Evolutionary conservation across 2,888 invertebrate species (phyloP), one percentile per base, ranked within the genome.

Genomic region (Melinaea marsaeus): DNA sequence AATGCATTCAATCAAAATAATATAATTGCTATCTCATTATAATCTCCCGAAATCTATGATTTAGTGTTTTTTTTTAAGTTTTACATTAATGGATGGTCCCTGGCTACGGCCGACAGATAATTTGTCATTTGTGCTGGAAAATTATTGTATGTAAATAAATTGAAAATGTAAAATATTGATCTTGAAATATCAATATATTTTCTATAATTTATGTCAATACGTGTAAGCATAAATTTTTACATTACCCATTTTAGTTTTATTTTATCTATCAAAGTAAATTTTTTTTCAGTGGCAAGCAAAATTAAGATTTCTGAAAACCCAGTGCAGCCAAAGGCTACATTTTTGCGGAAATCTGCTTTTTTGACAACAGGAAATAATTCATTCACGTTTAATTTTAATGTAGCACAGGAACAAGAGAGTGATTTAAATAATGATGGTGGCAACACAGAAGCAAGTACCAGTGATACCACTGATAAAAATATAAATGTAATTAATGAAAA

Each of bases 311-410:
- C 90, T 58, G 80, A 90, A 42, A 84, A 76, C 60, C 81, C 90
- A 13, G 88, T 87, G 63, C 85, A 86, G 72, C 91, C 73, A 58
- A 95, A 94, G 78, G 95, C 94, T 6, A 88, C 92, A 70, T 95
- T 94, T 85, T 77, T 95, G 13, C 93, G 93, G 75, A 95, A 94
- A 84, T 93, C 94, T 2, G 87, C 89, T 37, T 88, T 92, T 72
- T 73, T 86, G 57, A 84, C 86, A 7, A 90, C 91, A 0, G 92
- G 91, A 4, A 83, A 90, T 69, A 90, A 82, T 65, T 84, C 88
- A 57, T 94, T 94, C 78, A 89, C 88, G 75, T 94, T 94, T 76
- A 79, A 89, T 69, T 84, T 87, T 69, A 76, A 82, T 69, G 68
- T 88, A 74, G 67, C 76, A 58, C 76, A 78, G 60, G 85, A 85